Conservation (phyloP, 2,797 vertebrate species). For the Clamator glandarius region DNA sequence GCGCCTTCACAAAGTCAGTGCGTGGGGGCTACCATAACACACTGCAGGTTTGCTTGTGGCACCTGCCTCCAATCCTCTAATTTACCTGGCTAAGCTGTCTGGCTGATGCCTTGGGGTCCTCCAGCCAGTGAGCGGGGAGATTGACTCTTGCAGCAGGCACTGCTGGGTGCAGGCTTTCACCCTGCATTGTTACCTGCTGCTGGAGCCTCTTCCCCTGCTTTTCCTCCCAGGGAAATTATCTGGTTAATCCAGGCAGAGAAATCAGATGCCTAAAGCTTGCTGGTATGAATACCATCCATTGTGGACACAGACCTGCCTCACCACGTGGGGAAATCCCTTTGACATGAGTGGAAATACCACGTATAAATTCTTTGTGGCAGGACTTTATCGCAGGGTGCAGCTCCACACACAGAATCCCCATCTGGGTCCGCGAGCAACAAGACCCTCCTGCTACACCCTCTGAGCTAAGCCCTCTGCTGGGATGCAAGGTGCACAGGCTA, state of each 20-base stretch:
- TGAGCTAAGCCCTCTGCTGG: not conserved
- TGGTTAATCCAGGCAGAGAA: constrained; percentile 19
- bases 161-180: not conserved
- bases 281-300: not conserved
- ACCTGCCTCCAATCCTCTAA: not conserved
- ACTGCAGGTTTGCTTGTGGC: not conserved
- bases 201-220: not conserved
- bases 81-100: not conserved
- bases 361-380: not conserved
- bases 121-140: not conserved
- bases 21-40: not conserved
- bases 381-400: not conserved
- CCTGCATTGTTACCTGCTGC: not conserved
- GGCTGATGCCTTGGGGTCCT: not conserved
- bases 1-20: rapidly evolving
- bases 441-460: not conserved
- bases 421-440: not conserved
- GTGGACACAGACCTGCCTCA: not conserved
- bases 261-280: not conserved
- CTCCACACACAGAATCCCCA: not conserved
- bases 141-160: not conserved
- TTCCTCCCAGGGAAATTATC: not conserved
- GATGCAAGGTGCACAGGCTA: not conserved
- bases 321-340: constrained; percentile 29
- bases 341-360: constrained; percentile 19